Evolutionary conservation across 2,797 vertebrate species (phyloP), one percentile per base, ranked within the genome.

Genomic region (Limosa lapponica): DNA sequence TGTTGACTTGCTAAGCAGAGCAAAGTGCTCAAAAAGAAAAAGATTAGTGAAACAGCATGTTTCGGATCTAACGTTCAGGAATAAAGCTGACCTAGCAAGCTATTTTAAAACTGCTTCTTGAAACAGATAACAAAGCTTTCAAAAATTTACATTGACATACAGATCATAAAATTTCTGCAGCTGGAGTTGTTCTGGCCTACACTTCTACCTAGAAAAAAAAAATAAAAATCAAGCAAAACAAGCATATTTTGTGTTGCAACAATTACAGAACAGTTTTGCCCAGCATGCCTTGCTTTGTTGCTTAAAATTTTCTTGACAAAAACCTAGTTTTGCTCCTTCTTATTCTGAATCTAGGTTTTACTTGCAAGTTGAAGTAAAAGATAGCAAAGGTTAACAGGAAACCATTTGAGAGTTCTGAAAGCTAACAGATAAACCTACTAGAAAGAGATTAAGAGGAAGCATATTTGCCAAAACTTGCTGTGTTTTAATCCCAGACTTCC

Each of bases 51-150:
- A 87, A 27, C 44, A 80, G 75, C 48, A 44, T 4, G 30, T 89
- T 96, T 90, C 81, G 71, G 55, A 91, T 41, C 52, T 85, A 74
- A 87, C 52, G 24, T 19, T 46, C 64, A 72, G 49, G 14, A 74
- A 89, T 58, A 87, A 74, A 87, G 87, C 86, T 84, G 84, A 94
- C 36, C 65, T 19, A 82, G 79, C 65, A 91, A 72, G 78, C 41
- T 85, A 70, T 78, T 92, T 71, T 70, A 82, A 92, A 75, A 73
- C 24, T 30, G 62, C 24, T 86, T 90, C 74, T 61, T 77, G 80
- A 87, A 94, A 79, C 30, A 65, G 65, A 39, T 65, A 90, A 92
- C 73, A 91, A 93, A 82, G 72, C 81, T 39, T 96, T 77, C 66
- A 27, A n/a, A 41, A 71, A 64, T 82, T 67, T 80, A 89, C 51